phyloP scores from a whole-genome alignment of 2,797 vertebrate species.

The Lutjanus argentimaculatus region DNA sequence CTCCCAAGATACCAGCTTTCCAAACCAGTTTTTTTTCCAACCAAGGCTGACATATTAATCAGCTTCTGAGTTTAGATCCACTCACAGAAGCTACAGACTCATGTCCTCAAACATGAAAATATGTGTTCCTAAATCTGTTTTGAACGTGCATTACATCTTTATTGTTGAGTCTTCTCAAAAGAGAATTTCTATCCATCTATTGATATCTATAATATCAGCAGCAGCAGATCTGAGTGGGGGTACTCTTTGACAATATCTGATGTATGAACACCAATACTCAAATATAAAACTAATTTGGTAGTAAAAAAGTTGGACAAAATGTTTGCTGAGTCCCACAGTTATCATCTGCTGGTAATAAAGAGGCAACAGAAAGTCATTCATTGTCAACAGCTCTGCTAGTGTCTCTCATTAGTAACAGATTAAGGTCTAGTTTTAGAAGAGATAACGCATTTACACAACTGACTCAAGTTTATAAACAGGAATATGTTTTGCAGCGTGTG shows the following conservation, averaged over 20 bases:
- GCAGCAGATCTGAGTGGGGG: background rate
- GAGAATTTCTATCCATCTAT: background rate
- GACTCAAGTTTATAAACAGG: background rate
- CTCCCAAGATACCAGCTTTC: background rate
- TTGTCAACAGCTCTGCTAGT: background rate
- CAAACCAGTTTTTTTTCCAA: background rate
- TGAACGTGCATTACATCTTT: too few relatives aligned
- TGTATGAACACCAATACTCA: background rate
- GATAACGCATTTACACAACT: background rate
- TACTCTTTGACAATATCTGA: too few relatives aligned
- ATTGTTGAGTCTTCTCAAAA: too few relatives aligned
- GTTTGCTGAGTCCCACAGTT: slow-evolving; percentile 32
- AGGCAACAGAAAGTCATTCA: slow-evolving; percentile 18
- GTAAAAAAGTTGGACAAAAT: slow-evolving; percentile 21
- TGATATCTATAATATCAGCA: background rate
- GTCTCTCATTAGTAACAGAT: slow-evolving; percentile 23
- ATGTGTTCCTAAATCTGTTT: too few relatives aligned
- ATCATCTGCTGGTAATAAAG: slow-evolving; percentile 25
- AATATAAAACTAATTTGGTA: background rate
- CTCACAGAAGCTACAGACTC: background rate
- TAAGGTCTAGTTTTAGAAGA: background rate
- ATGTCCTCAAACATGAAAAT: background rate
- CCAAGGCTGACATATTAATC: background rate
- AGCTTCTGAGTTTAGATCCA: background rate
- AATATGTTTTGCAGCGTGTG: background rate